Evolutionary conservation across 2,888 invertebrate genomes (phyloP), one percentile per base, ranked within the genome.

Genomic region (Standfussiana lucernea): DNA sequence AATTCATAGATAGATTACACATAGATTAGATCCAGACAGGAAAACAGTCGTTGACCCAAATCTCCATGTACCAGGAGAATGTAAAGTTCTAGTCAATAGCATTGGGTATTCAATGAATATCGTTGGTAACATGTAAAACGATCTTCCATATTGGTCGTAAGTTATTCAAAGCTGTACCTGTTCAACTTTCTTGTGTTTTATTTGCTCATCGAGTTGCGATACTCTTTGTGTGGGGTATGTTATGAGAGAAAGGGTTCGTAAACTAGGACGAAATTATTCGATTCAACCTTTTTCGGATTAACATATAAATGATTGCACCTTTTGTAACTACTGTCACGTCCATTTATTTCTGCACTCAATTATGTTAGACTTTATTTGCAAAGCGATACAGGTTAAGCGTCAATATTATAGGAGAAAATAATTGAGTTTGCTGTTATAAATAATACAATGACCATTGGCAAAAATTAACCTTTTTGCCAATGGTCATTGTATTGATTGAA

Each of bases 201-300:
- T 96, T 96, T 96, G 95, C 93, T 93, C 94, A 94, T 95, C 92
- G 95, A 93, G 94, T 95, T 94, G 95, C 95, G 92, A 89, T 90
- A 87, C 88, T 88, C 79, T 84, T 65, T 45, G 83, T 78, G 32
- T 85, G 88, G 90, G 21, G 5, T 21, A 11, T 61, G 61, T 61
- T 32, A 35, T 21, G 37, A 59, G 7, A n/a, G 35, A 6, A 56
- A 56, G 15, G 7, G 1, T 56, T 56, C 18, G 7, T 28, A 18
- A 28, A 7, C 6, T 13, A 53, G 53, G n/a, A n/a, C 5, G 13
- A 10, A 24, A 47, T 47, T 24, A 47, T 47, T 47, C 10, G 47
- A 47, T 47, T 0, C 8, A 21, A 24, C 50, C 50, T 50, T 47
- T 8, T 24, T 47, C 21, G 7, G 7, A 24, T 47, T 7, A 47